A percentile compares a stretch with the other conserved stretches of the same genome.
These are phyloP conservation scores for Drosophila sp. DNA, from an alignment of 1,140 invertebrate genomes.

Conservation along the genomic window DNA sequence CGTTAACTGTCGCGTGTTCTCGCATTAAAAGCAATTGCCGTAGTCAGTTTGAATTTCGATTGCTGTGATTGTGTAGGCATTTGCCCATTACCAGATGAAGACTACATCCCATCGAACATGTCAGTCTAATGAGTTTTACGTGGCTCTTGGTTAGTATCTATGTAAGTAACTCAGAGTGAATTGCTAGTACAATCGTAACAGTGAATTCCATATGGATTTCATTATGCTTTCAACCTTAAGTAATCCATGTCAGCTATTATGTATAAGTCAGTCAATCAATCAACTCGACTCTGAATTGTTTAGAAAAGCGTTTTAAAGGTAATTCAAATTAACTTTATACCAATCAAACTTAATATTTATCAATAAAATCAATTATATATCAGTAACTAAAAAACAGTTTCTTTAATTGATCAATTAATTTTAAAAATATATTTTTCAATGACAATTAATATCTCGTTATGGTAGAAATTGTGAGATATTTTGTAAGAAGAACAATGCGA, in stretches of 20 bases:
- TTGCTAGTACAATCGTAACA: not conserved
- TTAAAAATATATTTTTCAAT: not conserved
- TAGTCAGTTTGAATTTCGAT: conserved; percentile 25
- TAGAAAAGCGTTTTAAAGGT: not conserved
- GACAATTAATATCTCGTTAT: not conserved
- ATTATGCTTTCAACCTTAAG: not conserved
- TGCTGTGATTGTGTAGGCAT: conserved; percentile 25
- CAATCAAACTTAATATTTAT: too few species aligned
- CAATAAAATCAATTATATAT: too few species aligned
- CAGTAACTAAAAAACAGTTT: too few species aligned
- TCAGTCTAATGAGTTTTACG: conserved; percentile 15
- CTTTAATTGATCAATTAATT: too few species aligned
- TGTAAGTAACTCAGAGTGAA: not conserved
- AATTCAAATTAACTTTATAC: not conserved
- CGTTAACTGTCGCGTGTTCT: conserved; percentile 27
- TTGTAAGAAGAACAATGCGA: not conserved
- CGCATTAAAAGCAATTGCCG: conserved; percentile 44
- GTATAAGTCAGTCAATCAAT: not conserved
- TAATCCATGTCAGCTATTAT: not conserved
- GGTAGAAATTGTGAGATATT: not conserved
- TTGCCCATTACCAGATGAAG: conserved; percentile 18
- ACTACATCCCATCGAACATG: conserved; percentile 6
- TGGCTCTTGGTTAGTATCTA: not conserved
- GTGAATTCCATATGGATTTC: not conserved
- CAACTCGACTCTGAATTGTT: not conserved